Conservation (phyloP, 2,888 invertebrate species). For the Pherbina coryleti region DNA sequence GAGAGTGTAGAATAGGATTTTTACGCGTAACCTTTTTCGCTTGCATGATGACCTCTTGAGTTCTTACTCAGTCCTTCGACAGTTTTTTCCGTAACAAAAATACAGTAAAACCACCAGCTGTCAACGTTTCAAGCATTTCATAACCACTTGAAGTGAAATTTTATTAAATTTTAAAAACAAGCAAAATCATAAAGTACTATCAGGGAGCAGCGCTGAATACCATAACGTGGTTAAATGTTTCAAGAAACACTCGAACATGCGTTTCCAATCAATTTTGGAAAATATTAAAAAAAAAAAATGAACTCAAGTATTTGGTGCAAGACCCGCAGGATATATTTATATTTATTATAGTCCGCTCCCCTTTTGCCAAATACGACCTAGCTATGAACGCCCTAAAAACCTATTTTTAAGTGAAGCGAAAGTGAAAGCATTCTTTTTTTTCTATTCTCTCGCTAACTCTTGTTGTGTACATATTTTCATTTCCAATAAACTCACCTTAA, state of each 20-base stretch:
- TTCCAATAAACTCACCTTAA: constrained; percentile 37
- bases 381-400: neutral
- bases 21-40: neutral
- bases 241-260: constrained; percentile 40
- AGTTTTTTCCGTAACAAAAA: neutral
- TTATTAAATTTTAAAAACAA: constrained; percentile 4
- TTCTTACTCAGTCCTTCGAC: neutral
- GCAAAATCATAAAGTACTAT: neutral
- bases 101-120: neutral
- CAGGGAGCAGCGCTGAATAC: neutral
- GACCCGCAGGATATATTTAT: constrained; percentile 54
- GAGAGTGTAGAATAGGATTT: neutral
- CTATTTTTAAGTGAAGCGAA: neutral
- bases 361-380: constrained; percentile 40
- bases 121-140: neutral
- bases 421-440: constrained; percentile 1
- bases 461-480: neutral
- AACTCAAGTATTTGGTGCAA: constrained; percentile 3
- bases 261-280: constrained; percentile 41
- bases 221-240: neutral
- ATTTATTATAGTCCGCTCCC: constrained; percentile 62
- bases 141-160: neutral
- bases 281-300: constrained; percentile 1
- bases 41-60: neutral
- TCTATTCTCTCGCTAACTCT: too few species aligned